A percentile compares a stretch with the other conserved stretches of the same genome.
Evolutionary conservation across 2,797 vertebrate species (phyloP).

Genomic region (Chelidonichthys spinosus): DNA sequence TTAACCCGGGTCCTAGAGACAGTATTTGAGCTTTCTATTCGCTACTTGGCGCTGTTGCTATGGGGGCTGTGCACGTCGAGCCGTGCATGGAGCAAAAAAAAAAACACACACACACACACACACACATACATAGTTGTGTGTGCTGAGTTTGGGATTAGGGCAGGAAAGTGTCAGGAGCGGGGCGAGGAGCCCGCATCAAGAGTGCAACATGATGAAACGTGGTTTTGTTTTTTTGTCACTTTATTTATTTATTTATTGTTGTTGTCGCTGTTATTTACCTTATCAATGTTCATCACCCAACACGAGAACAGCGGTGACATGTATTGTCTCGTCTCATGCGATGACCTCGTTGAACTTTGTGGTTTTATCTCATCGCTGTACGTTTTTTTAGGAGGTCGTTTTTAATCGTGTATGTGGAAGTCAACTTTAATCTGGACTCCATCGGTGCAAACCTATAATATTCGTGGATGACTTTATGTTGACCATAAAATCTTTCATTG

Average conservation of each 20-base stretch:
- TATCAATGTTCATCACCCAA: conserved; percentile 11
- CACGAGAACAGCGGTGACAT: background rate
- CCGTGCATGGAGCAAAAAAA: conserved; percentile 64
- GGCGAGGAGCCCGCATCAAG: conserved; percentile 42
- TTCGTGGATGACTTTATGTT: background rate
- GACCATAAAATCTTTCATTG: background rate
- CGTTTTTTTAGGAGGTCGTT: background rate
- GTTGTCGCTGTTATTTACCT: conserved; percentile 44
- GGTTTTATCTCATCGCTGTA: background rate
- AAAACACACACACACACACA: no score
- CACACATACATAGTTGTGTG: conserved; percentile 58
- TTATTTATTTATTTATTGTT: conserved; percentile 5
- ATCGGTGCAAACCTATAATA: background rate
- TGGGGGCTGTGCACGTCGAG: conserved; percentile 82
- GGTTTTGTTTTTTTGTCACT: conserved; percentile 32
- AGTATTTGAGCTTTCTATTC: conserved; percentile 88
- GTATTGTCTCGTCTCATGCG: background rate
- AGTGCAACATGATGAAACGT: conserved; percentile 55
- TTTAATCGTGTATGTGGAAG: background rate
- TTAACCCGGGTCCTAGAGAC: conserved; percentile 88
- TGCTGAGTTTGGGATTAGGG: conserved; percentile 77
- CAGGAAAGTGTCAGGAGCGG: conserved; percentile 69
- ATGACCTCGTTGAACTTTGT: conserved; percentile 68
- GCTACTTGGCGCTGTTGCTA: conserved; percentile 90
- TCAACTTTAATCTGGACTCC: background rate